A percentile compares a stretch with the other conserved stretches of the same genome.
Evolutionary conservation across 1,140 invertebrate genomes (phyloP).

Genomic region (Pachypsylla venusta): DNA sequence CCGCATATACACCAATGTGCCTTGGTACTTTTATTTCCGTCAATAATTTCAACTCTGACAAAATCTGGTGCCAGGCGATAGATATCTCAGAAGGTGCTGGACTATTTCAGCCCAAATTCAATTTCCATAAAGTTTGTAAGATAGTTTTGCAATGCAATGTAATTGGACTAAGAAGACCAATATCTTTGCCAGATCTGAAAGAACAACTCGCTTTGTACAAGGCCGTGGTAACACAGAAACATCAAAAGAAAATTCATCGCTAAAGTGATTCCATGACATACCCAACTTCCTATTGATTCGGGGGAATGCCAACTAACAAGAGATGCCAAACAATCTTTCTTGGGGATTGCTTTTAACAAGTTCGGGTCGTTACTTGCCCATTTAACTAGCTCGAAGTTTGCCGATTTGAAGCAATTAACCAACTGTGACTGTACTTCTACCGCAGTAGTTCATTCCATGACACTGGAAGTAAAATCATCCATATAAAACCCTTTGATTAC

Average conservation of each 20-base stretch:
- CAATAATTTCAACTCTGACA: neutral
- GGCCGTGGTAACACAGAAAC: neutral
- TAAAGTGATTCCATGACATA: constrained; percentile 9
- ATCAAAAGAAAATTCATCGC: constrained; percentile 14
- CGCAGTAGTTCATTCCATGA: neutral
- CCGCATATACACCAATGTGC: neutral
- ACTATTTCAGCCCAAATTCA: constrained; percentile 16
- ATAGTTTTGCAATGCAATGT: constrained; percentile 15
- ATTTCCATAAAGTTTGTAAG: constrained; percentile 19
- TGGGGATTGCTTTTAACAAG: neutral
- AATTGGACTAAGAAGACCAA: constrained; percentile 17
- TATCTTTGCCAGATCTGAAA: constrained; percentile 18
- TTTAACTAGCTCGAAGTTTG: neutral
- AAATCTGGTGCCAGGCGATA: constrained; percentile 10
- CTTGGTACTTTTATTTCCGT: constrained; percentile 14
- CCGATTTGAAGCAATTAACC: neutral
- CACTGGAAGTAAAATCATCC: neutral
- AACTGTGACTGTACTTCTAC: neutral
- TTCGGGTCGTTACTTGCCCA: neutral
- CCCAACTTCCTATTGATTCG: constrained; percentile 12
- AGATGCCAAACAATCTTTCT: neutral
- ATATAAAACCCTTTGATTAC: neutral
- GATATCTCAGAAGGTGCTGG: neutral
- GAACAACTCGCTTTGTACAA: constrained; percentile 16
- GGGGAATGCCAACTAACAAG: neutral